Evolutionary conservation across 1,140 invertebrate genomes (phyloP), one percentile per base, ranked within the genome.

Genomic region (Papilio xuthus): DNA sequence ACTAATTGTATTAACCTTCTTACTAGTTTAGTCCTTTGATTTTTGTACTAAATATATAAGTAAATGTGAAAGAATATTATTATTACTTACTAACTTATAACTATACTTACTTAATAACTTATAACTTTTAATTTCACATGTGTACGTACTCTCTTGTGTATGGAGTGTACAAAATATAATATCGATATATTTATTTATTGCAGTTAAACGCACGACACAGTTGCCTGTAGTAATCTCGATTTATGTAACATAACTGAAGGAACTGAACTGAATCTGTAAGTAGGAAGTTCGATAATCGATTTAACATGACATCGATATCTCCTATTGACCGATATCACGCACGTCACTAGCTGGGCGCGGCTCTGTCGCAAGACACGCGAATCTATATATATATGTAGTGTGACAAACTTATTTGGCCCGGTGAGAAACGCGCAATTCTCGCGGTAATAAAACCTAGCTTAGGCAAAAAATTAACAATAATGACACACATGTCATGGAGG

Each of bases 361-460:
- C 79, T 81, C 80, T 90, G 88, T 91, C 88, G 89, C 87, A 91
- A 92, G 84, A 86, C 89, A 90, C 89, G 90, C 87, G 89, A 90
- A 86, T 87, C 86, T 87, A 85, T 89, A 88, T 87, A 84, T n/a
- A n/a, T n/a, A n/a, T n/a, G 7, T 37, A 53, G 50, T 53, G 50
- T n/a, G 18, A 53, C 50, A 53, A 53, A 53, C 18, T 44, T 37
- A 37, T 1, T 7, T 37, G 32, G 32, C 32, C 32, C 32, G 32
- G 32, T 37, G 32, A 37, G 32, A 37, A 10, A 13, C 13, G 42
- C 42, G 10, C 10, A 10, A 10, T 44, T 44, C 42, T 44, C 13
- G 42, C 12, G 42, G 42, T 44, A 47, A 47, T 47, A 37, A n/a
- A n/a, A n/a, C n/a, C n/a, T n/a, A n/a, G n/a, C 32, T 37, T 1